Base-by-base conservation (phyloP, 2,888 invertebrate genomes). In the Dromius quadrimaculatus region DNA sequence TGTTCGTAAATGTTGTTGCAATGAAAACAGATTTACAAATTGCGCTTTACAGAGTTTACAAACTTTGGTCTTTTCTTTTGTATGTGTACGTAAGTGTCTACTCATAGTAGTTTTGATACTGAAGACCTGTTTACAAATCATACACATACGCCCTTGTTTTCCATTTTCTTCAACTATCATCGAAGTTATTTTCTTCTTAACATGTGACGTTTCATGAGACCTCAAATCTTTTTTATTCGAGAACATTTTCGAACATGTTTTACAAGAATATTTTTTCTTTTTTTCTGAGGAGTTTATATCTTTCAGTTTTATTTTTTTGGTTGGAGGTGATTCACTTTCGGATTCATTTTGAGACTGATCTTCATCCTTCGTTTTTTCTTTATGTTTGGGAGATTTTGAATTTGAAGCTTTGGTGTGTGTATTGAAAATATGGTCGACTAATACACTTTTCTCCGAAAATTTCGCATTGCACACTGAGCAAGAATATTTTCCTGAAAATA, bases 101-200 rank as follows among this genome's bases (percentile, higher is more conserved):
- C 28, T 19, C 22, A 64, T 47, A 50, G 11, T 64, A 0, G 47
- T 50, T 8, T 47, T 64, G 0, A 62, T 62, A 22, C 36, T 62
- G 17, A 62, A 38, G 5, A 13, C 19, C 38, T 15, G 9, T 38
- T 41, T 15, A n/a, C 62, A 62, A 38, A 62, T 41, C 0, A 22
- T 41, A 23, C 62, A 62, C 41, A n/a, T n/a, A n/a, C n/a, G n/a
- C n/a, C n/a, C n/a, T n/a, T n/a, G n/a, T n/a, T 2, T 22, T 43
- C 22, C 2, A 9, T 22, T 22, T 50, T 50, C 20, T 11, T 20
- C n/a, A 34, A 28, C 13, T 2, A 3, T 9, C 22, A 32, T 9
- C 8, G 17, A 8, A 0, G 11, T 34, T 5, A 11, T 36, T n/a
- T 19, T 36, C 9, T 20, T 11, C n/a, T 19, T 17, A 19, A 4